phyloP scores from a whole-genome alignment of 2,888 invertebrate species.

The Plagiodera versicolora region DNA sequence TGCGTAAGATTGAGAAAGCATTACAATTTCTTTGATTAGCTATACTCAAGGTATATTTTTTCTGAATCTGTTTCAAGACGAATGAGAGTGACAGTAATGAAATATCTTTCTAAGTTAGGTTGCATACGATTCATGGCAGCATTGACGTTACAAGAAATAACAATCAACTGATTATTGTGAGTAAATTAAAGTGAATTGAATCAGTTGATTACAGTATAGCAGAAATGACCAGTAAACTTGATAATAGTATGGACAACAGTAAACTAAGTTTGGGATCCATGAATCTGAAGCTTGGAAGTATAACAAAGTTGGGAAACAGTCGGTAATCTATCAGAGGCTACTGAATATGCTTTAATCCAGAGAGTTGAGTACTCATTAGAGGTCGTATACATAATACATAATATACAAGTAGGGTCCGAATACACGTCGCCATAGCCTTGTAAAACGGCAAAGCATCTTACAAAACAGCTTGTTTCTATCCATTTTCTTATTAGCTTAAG shows the following conservation, averaged over 20 bases:
- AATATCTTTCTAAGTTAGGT: too few relatives aligned
- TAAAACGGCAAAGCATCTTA: conserved; percentile 52
- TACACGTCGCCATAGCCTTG: conserved; percentile 39
- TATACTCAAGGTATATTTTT: too few relatives aligned
- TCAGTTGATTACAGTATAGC: too few relatives aligned
- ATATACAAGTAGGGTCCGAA: conserved; percentile 35
- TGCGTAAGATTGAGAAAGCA: too few relatives aligned
- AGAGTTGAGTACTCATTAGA: conserved; percentile 1
- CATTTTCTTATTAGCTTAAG: conserved; percentile 59
- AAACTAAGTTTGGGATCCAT: background rate
- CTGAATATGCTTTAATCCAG: background rate
- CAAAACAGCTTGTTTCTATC: conserved; percentile 57
- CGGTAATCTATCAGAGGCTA: background rate
- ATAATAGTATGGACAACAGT: background rate
- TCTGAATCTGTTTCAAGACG: too few relatives aligned
- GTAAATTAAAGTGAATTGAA: too few relatives aligned
- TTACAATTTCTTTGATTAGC: too few relatives aligned
- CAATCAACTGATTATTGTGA: too few relatives aligned
- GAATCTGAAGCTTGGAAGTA: background rate
- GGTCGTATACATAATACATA: conserved; percentile 24
- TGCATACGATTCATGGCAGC: too few relatives aligned
- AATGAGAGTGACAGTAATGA: too few relatives aligned
- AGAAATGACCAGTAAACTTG: too few relatives aligned
- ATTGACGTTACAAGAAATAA: too few relatives aligned
- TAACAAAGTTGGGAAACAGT: background rate